Conservation (phyloP, 1,140 invertebrate genomes). For the Mactra quadrangularis region DNA sequence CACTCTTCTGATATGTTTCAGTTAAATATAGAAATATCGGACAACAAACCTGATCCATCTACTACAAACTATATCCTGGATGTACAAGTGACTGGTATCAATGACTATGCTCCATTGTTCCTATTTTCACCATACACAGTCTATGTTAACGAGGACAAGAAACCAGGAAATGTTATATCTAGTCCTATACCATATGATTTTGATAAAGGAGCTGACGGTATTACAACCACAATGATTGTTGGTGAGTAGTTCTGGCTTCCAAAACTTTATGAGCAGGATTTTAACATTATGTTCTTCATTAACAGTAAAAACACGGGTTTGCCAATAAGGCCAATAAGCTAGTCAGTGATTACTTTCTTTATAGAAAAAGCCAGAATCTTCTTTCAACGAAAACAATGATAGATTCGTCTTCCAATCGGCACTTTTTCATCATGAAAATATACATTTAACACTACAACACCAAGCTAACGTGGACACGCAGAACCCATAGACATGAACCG, state of each 20-base stretch:
- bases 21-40: conserved; percentile 37
- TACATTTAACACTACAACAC: too few species aligned
- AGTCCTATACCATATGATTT: conserved; percentile 60
- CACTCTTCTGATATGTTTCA: too few species aligned
- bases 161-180: conserved; percentile 30
- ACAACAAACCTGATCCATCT: not conserved
- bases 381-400: too few species aligned
- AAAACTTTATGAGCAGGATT: not conserved
- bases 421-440: too few species aligned
- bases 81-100: conserved; percentile 45
- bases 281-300: too few species aligned
- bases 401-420: too few species aligned
- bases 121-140: conserved; percentile 59
- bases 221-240: conserved; percentile 43
- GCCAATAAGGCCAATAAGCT: too few species aligned
- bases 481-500: too few species aligned
- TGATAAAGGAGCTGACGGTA: conserved; percentile 50
- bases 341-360: too few species aligned
- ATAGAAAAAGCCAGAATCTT: too few species aligned
- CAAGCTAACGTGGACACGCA: too few species aligned
- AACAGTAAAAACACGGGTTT: too few species aligned
- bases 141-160: conserved; percentile 53
- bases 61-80: conserved; percentile 44
- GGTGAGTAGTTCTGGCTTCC: conserved; percentile 6
- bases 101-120: conserved; percentile 59